Percentiles rank a stretch among this genome's conserved stretches.
Conservation (phyloP, 1,140 invertebrate genomes). For the Lanistes nyassanus region DNA sequence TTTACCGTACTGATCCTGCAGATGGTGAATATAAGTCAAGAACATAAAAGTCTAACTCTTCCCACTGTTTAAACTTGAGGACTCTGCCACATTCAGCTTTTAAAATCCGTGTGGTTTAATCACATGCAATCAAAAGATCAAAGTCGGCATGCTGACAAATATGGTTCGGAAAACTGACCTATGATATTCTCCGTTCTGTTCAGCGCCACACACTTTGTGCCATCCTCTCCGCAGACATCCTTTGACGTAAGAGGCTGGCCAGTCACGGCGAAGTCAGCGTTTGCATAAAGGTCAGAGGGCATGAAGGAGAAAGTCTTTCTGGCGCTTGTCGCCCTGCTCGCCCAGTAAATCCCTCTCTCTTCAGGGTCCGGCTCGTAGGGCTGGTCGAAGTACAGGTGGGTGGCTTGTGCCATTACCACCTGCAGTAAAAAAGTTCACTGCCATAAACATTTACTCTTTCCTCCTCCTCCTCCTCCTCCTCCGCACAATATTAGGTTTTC, state of each 20-base stretch:
- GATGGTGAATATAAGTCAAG: too few species aligned
- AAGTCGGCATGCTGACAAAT: too few species aligned
- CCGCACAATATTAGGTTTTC: neutral
- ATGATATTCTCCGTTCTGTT: constrained; percentile 51
- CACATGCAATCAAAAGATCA: too few species aligned
- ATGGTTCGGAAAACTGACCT: constrained; percentile 39
- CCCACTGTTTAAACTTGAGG: too few species aligned
- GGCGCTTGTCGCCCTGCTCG: constrained; percentile 40
- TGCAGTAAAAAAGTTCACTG: constrained; percentile 28
- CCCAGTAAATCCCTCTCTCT: constrained; percentile 58
- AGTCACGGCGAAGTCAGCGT: constrained; percentile 42
- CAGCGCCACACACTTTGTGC: constrained; percentile 36
- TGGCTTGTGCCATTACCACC: constrained; percentile 57
- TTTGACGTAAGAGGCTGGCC: constrained; percentile 32
- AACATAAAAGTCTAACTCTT: too few species aligned
- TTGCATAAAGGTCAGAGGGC: constrained; percentile 49
- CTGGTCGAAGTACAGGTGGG: constrained; percentile 60
- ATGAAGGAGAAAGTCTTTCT: constrained; percentile 43
- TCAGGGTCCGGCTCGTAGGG: constrained; percentile 59
- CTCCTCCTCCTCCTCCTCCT: neutral
- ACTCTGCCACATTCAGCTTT: too few species aligned
- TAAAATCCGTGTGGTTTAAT: too few species aligned
- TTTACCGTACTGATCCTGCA: too few species aligned
- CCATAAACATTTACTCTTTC: neutral
- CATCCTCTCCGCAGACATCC: constrained; percentile 33